Evolutionary conservation across 2,888 invertebrate genomes (phyloP), one percentile per base, ranked within the genome.

Genomic region (Leistus spinibarbis): DNA sequence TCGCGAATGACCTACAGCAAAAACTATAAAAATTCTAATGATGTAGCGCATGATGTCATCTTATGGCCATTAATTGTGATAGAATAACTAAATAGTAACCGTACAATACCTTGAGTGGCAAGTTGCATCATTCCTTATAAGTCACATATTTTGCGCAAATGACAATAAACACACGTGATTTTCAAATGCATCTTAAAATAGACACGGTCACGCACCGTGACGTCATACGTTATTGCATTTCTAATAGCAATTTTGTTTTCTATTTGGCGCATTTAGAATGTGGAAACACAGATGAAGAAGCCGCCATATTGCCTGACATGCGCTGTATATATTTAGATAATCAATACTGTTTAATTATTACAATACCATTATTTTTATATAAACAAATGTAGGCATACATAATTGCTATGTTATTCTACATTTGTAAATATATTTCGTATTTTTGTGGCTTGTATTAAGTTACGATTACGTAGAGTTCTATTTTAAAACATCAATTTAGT

Each of bases 121-220:
- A 40, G 67, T 73, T 73, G 73, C 73, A 73, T 73, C 67, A 73
- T 62, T 73, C 67, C 73, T 60, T 73, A 67, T 73, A 62, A 53
- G 67, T 67, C 73, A 72, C 72, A 72, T 27, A 24, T 71, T 24
- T 16, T 24, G 5, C 24, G 22, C 22, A 16, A 65, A 56, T 71
- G 71, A 64, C 64, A 71, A 69, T 20, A 65, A 54, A 57, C 16
- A 27, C 16, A 27, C 65, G 24, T 65, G 27, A 53, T 40, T 20
- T 17, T 60, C 13, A 60, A 60, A 19, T 20, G 19, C 20, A 5
- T 60, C 60, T 60, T 22, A 22, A 22, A 20, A 60, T 20, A 22
- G 20, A 60, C 19, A 60, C 19, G 20, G 10, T 20, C 16, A 60
- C 65, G 54, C 27, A 56, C 9, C 23, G 71, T 65, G 71, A 72